phyloP scores from a whole-genome alignment of 2,797 vertebrate species.

The Gymnodraco acuticeps region DNA sequence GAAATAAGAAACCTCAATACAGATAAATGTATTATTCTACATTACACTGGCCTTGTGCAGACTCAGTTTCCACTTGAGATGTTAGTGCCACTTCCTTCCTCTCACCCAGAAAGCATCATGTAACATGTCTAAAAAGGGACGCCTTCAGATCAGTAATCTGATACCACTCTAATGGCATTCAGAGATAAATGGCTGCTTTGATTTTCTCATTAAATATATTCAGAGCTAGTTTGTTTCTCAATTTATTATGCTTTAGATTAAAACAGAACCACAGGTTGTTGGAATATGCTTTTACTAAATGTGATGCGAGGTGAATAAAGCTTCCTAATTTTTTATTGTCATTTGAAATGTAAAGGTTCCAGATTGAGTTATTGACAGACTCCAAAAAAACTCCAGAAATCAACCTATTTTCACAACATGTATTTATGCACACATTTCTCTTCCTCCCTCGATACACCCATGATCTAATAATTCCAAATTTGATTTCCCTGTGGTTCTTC shows the following conservation, averaged over 20 bases:
- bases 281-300: background rate
- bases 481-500: constrained; percentile 86
- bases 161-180: constrained; percentile 45
- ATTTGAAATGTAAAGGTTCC: constrained; percentile 14
- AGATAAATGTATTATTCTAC: background rate
- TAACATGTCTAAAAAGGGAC: constrained; percentile 54
- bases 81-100: constrained; percentile 19
- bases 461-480: constrained; percentile 81
- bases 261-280: constrained; percentile 6
- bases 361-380: constrained; percentile 38
- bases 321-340: background rate
- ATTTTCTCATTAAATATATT: constrained; percentile 42
- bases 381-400: constrained; percentile 39
- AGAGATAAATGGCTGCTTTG: constrained; percentile 46
- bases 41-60: constrained; percentile 4
- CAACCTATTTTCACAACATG: constrained; percentile 68
- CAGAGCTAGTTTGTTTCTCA: constrained; percentile 31
- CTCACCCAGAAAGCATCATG: constrained; percentile 39
- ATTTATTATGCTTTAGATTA: constrained; percentile 24
- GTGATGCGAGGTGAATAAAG: constrained; percentile 17
- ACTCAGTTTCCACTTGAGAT: constrained; percentile 8
- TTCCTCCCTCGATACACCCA: constrained; percentile 60
- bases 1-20: constrained; percentile 10
- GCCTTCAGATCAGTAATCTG: constrained; percentile 54
- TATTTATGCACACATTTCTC: constrained; percentile 74